Evolutionary conservation across 2,113 vertebrate species (phyloP).

Genomic region (Platichthys stellatus): DNA sequence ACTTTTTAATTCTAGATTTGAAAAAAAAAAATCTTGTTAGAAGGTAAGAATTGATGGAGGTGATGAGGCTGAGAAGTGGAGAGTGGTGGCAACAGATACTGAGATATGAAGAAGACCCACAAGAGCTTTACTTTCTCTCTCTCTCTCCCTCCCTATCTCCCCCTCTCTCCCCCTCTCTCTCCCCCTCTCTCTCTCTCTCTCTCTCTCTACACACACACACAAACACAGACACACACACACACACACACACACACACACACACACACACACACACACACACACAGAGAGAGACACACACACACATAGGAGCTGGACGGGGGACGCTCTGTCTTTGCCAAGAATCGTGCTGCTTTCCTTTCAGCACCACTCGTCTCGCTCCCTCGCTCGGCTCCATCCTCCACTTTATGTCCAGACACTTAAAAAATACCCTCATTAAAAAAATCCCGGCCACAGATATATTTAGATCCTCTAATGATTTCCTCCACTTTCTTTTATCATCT

Average conservation of each 20-base stretch:
- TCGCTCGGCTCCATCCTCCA: constrained; percentile 30
- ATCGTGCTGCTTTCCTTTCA: constrained; percentile 76
- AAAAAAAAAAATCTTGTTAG: background rate
- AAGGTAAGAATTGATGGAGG: constrained; percentile 16
- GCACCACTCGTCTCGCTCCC: constrained; percentile 58
- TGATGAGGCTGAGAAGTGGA: constrained; percentile 35
- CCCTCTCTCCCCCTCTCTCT: too few species aligned
- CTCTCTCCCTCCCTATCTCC: background rate
- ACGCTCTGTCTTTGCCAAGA: constrained; percentile 62
- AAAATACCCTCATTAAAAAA: constrained; percentile 11
- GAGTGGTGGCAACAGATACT: constrained; percentile 48
- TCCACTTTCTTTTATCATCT: background rate
- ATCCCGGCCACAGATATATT: background rate
- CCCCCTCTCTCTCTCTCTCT: too few species aligned
- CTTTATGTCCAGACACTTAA: constrained; percentile 34
- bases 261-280: constrained; percentile 10
- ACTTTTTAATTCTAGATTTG: background rate
- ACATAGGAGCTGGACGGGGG: constrained; percentile 28
- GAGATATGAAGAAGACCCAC: constrained; percentile 49
- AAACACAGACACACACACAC: constrained; percentile 12
- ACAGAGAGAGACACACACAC: constrained; percentile 22
- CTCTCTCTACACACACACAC: constrained; percentile 26
- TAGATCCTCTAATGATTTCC: background rate
- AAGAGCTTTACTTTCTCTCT: constrained; percentile 29
- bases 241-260: constrained; percentile 19